Evolutionary conservation across 2,888 invertebrate genomes (phyloP).

Genomic region (Agonopterix arenella): DNA sequence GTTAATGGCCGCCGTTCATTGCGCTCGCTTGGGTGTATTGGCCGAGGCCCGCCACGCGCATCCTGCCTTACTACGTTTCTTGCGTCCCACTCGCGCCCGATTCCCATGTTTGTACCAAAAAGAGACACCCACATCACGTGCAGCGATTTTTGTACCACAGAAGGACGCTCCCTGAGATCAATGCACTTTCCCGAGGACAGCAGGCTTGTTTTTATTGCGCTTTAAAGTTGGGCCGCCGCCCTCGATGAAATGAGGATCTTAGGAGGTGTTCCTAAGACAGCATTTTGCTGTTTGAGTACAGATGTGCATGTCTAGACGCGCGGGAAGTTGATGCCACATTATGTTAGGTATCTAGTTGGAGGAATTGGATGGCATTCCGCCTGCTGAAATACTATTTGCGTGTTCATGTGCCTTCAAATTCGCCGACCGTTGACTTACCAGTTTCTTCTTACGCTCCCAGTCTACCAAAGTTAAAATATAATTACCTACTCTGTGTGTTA

Average conservation of each 20-base stretch:
- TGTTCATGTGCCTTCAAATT: neutral
- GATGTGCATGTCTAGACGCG: constrained; percentile 62
- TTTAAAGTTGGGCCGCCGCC: constrained; percentile 36
- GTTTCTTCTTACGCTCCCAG: neutral
- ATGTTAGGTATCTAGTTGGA: constrained; percentile 43
- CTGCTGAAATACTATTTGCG: no score
- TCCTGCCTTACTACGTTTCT: constrained; percentile 66
- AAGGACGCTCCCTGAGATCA: constrained; percentile 72
- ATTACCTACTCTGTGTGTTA: no score
- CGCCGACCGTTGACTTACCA: neutral
- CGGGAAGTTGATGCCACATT: constrained; percentile 51
- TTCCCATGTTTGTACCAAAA: constrained; percentile 36
- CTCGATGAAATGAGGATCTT: constrained; percentile 50
- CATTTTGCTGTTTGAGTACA: constrained; percentile 32
- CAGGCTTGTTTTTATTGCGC: constrained; percentile 65
- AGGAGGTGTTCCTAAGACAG: constrained; percentile 41
- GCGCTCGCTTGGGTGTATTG: constrained; percentile 73
- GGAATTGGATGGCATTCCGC: neutral
- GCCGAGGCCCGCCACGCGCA: constrained; percentile 68
- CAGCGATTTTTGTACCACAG: constrained; percentile 71
- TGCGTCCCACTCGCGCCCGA: constrained; percentile 54
- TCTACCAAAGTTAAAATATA: no score
- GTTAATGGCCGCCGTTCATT: constrained; percentile 69
- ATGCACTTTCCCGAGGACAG: constrained; percentile 75
- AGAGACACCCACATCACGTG: constrained; percentile 62